Base-by-base conservation (phyloP, 1,140 invertebrate species). In the Chionoecetes opilio region DNA sequence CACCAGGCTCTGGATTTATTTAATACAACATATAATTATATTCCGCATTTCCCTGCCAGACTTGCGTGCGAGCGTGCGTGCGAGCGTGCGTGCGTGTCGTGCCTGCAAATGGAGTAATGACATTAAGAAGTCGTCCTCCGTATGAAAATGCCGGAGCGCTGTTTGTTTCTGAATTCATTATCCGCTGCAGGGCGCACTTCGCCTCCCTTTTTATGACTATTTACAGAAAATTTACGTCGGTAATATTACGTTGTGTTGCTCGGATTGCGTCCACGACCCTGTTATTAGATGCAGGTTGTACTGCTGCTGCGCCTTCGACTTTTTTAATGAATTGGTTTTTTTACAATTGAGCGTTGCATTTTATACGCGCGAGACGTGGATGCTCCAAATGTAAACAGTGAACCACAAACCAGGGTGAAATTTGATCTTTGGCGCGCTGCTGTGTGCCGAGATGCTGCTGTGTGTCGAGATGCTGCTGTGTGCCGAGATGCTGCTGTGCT, bases 101-200 rank as follows among this genome's bases (percentile, higher is more conserved):
- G 84, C 17, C n/a, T 53, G 29, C 89, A 75, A 91, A 91, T 91
- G 46, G n/a, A 14, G 38, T 91, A 91, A 91, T 91, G 32, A 11
- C 46, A 35, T 75, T 91, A 75, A 91, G 89, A 91, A 34, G 46
- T 75, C 89, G 63, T 91, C 89, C 46, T 21, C n/a, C 21, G 14
- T 26, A 91, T 91, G 63, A 91, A 75, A 75, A 91, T 75, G 63
- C 63, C 63, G 63, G 63, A 75, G 63, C 63, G 63, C 63, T 75
- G 63, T 75, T 75, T 75, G 63, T 75, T 75, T 75, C 63, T 75
- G 63, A 75, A 75, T 75, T 75, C 63, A 75, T 75, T 75, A 75
- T 75, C 63, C 63, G 63, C 63, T 75, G 63, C 63, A 75, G 63
- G 63, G 63, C n/a, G 63, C 63, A 75, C 63, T 75, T 75, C n/a